These are phyloP conservation scores for Horisme vitalbata DNA, from an alignment of 2,888 invertebrate genomes.

Conservation along the genomic window DNA sequence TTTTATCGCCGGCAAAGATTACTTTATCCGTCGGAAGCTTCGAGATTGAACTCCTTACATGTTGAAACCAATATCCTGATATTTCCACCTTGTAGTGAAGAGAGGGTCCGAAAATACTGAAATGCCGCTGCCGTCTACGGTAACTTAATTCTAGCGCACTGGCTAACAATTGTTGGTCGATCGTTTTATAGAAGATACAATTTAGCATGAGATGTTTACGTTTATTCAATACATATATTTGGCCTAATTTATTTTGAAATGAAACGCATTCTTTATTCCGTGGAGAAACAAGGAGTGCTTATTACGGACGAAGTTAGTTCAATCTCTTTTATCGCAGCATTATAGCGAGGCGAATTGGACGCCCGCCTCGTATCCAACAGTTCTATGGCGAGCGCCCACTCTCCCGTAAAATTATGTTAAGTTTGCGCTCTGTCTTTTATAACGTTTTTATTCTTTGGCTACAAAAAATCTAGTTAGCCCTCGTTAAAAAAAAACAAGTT, in stretches of 20 bases:
- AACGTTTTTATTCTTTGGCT: conserved; percentile 53
- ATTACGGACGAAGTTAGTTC: conserved; percentile 73
- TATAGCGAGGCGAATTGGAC: conserved; percentile 69
- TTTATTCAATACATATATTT: conserved; percentile 3
- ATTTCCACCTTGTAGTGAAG: conserved; percentile 41
- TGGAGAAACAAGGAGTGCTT: conserved; percentile 57
- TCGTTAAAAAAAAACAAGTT: too few relatives aligned
- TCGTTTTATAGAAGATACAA: conserved; percentile 16
- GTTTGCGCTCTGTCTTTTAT: conserved; percentile 62
- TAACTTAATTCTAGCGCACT: conserved; percentile 20
- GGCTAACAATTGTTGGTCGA: conserved; percentile 8
- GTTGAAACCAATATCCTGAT: conserved; percentile 60
- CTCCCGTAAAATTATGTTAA: conserved; percentile 77
- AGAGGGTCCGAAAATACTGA: conserved; percentile 35
- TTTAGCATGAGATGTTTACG: conserved; percentile 6
- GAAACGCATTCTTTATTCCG: conserved; percentile 53
- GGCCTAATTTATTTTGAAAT: conserved; percentile 43
- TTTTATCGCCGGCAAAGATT: conserved; percentile 51
- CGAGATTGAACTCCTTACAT: conserved; percentile 54
- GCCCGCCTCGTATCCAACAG: conserved; percentile 58
- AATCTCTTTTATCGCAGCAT: conserved; percentile 77
- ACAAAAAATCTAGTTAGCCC: conserved; percentile 49
- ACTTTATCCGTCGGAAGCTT: conserved; percentile 52
- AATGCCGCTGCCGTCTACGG: conserved; percentile 13
- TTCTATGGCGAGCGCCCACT: conserved; percentile 61